A percentile compares a stretch with the other conserved stretches of the same genome.
Conservation (phyloP, 2,888 invertebrate genomes). For the Campoplex capitator region DNA sequence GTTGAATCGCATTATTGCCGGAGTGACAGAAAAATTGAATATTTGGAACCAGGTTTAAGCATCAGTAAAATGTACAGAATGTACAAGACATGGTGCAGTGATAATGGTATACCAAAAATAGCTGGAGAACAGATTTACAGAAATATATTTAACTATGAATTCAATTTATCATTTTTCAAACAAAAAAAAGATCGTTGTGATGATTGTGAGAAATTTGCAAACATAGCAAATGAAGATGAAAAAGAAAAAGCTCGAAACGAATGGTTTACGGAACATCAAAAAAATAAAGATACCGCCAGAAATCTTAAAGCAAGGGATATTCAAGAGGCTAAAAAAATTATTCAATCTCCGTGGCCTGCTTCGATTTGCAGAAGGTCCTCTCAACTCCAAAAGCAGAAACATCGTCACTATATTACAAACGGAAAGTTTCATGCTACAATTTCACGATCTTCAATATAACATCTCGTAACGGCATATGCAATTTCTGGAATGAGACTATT, state of each 20-base stretch:
- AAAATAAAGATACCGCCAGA: no score
- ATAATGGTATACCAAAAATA: no score
- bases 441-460: conserved; percentile 1
- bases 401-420: conserved; percentile 1
- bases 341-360: conserved; percentile 5
- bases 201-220: not conserved
- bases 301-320: not conserved
- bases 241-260: conserved; percentile 7
- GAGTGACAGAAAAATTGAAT: conserved; percentile 13
- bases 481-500: conserved; percentile 3
- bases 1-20: conserved; percentile 31
- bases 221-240: not conserved
- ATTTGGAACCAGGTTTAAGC: not conserved
- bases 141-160: not conserved
- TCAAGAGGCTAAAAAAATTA: not conserved
- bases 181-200: conserved; percentile 16
- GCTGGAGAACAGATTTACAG: not conserved
- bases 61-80: not conserved
- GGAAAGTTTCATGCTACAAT: conserved; percentile 1
- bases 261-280: not conserved
- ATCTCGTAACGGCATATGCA: not conserved
- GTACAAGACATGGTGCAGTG: not conserved
- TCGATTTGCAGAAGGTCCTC: conserved; percentile 3
- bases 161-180: conserved; percentile 8
- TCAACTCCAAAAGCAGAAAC: not conserved